Percentiles rank a stretch among this genome's conserved stretches.
Conservation (phyloP, 2,888 invertebrate species). For the Malthinus seriepunctatus region DNA sequence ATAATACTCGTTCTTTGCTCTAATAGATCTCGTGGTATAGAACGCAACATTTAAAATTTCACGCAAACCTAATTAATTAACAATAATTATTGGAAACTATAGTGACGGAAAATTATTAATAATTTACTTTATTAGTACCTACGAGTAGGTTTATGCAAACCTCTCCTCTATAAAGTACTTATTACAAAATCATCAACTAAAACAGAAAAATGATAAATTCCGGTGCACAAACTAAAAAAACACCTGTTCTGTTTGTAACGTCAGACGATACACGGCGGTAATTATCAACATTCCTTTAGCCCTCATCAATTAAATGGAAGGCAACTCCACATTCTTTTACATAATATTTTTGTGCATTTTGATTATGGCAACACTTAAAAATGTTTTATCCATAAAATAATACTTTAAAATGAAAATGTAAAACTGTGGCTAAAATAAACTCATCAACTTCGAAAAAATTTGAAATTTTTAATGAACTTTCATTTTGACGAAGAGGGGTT, state of each 20-base stretch:
- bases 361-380: not conserved
- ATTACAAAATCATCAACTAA: conserved; percentile 4
- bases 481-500: not conserved
- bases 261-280: conserved; percentile 28
- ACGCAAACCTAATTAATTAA: not conserved
- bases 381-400: no score
- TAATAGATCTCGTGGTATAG: no score
- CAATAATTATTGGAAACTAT: not conserved
- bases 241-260: conserved; percentile 32
- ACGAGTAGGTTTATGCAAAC: not conserved
- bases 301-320: conserved; percentile 41
- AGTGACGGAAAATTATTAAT: not conserved
- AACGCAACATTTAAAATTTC: no score
- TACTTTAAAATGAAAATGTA: no score
- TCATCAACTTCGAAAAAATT: no score
- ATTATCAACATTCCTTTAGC: conserved; percentile 39
- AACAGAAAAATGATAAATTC: conserved; percentile 9
- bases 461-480: not conserved
- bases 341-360: conserved; percentile 4
- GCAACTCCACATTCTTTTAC: conserved; percentile 25
- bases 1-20: no score
- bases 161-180: not conserved
- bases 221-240: conserved; percentile 11
- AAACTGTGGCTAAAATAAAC: no score
- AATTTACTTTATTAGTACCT: not conserved